Evolutionary conservation across 2,888 invertebrate genomes (phyloP).

Genomic region (Toxonevra muliebris): DNA sequence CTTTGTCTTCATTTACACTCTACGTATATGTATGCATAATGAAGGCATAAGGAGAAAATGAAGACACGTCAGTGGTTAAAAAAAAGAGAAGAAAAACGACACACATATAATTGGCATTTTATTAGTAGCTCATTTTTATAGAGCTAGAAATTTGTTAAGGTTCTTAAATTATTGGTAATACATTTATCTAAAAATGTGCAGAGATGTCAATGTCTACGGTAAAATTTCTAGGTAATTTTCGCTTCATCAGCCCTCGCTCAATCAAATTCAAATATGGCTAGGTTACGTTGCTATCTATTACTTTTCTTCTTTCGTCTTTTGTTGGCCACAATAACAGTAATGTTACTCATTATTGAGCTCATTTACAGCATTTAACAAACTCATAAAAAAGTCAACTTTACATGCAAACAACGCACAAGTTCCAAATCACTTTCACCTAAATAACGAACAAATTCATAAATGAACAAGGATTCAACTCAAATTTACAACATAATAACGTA

Average conservation of each 20-base stretch:
- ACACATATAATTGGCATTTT: constrained; percentile 55
- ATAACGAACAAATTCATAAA: constrained; percentile 52
- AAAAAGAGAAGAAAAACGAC: constrained; percentile 22
- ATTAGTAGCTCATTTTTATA: constrained; percentile 44
- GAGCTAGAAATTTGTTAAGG: neutral
- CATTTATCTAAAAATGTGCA: neutral
- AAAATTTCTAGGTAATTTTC: too few relatives aligned
- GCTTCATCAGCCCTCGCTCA: too few relatives aligned
- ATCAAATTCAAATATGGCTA: too few relatives aligned
- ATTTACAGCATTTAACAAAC: constrained; percentile 31
- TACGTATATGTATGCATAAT: too few relatives aligned
- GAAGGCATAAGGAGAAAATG: too few relatives aligned
- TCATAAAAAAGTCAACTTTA: constrained; percentile 21
- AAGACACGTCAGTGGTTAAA: neutral
- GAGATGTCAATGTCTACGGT: neutral
- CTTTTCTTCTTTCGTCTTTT: too few relatives aligned
- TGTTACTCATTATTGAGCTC: constrained; percentile 35
- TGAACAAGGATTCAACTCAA: constrained; percentile 55
- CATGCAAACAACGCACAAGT: constrained; percentile 30
- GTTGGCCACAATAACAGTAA: constrained; percentile 18
- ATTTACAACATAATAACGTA: constrained; percentile 52
- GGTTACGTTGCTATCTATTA: too few relatives aligned
- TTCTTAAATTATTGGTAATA: constrained; percentile 6
- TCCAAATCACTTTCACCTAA: constrained; percentile 41
- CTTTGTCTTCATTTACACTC: too few relatives aligned